These are phyloP conservation scores for Ranitomeya variabilis DNA, from an alignment of 2,113 vertebrate genomes.

Conservation along the genomic window DNA sequence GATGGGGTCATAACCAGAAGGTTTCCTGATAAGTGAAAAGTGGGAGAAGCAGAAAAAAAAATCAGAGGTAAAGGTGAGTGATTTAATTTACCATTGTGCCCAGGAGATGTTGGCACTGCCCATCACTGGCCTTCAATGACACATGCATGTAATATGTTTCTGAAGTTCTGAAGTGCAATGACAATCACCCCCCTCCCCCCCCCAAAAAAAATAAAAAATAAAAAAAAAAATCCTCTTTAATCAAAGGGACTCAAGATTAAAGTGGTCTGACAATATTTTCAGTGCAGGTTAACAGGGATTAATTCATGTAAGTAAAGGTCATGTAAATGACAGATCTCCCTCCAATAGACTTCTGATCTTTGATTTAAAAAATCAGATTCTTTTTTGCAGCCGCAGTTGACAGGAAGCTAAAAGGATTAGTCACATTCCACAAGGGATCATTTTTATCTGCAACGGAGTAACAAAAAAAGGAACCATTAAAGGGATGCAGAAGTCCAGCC, in stretches of 20 bases:
- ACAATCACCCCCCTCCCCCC: too few species aligned
- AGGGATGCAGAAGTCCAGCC: constrained; percentile 72
- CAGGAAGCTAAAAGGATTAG: constrained; percentile 80
- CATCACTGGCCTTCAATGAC: neutral
- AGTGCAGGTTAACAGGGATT: constrained; percentile 57
- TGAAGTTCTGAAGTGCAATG: neutral
- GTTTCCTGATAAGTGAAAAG: neutral
- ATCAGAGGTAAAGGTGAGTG: neutral
- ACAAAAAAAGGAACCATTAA: constrained; percentile 71
- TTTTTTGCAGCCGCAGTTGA: constrained; percentile 75
- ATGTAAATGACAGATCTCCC: constrained; percentile 68
- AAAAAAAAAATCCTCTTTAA: constrained; percentile 1
- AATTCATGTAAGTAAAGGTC: constrained; percentile 66
- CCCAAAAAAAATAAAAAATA: too few species aligned
- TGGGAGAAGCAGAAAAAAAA: constrained; percentile 2
- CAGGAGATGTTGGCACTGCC: neutral
- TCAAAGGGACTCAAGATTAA: constrained; percentile 44
- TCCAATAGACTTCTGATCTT: constrained; percentile 72
- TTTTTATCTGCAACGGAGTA: constrained; percentile 72
- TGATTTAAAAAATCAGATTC: constrained; percentile 77
- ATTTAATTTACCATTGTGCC: neutral
- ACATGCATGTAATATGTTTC: neutral
- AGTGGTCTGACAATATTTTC: constrained; percentile 43
- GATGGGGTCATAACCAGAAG: neutral
- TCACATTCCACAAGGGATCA: constrained; percentile 78